phyloP scores from a whole-genome alignment of 2,113 vertebrate genomes.

The Maccullochella peelii region DNA sequence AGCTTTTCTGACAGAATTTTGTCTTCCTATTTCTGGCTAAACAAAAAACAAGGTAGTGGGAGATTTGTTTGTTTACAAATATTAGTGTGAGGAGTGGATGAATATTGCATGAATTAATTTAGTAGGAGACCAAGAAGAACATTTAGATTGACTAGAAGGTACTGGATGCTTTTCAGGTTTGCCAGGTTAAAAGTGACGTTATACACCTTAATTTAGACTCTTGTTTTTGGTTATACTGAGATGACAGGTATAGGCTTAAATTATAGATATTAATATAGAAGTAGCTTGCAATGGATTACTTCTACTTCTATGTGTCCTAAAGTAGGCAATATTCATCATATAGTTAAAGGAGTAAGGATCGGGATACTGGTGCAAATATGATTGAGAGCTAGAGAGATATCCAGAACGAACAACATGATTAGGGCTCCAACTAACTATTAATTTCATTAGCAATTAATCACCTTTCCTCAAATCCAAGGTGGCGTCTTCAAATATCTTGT shows the following conservation, averaged over 20 bases:
- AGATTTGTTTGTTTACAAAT: background rate
- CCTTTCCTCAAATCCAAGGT: background rate
- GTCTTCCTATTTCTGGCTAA: background rate
- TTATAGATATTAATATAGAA: background rate
- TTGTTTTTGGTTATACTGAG: background rate
- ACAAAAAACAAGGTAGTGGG: background rate
- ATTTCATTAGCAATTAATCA: background rate
- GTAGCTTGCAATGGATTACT: background rate
- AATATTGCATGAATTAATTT: background rate
- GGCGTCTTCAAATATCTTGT: background rate
- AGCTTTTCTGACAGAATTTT: background rate
- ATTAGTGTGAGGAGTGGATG: background rate
- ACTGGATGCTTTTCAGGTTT: background rate
- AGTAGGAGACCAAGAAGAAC: background rate
- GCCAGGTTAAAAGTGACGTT: background rate
- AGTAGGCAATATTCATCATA: background rate
- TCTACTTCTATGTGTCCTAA: background rate
- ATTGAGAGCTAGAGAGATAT: background rate
- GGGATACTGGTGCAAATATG: background rate
- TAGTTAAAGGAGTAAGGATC: background rate
- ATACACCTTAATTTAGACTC: background rate
- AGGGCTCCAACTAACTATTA: background rate
- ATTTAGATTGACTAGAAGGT: background rate
- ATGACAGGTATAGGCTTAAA: background rate
- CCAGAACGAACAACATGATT: background rate